Base-by-base conservation (phyloP, 2,888 invertebrate genomes). In the Tribolium freemani region DNA sequence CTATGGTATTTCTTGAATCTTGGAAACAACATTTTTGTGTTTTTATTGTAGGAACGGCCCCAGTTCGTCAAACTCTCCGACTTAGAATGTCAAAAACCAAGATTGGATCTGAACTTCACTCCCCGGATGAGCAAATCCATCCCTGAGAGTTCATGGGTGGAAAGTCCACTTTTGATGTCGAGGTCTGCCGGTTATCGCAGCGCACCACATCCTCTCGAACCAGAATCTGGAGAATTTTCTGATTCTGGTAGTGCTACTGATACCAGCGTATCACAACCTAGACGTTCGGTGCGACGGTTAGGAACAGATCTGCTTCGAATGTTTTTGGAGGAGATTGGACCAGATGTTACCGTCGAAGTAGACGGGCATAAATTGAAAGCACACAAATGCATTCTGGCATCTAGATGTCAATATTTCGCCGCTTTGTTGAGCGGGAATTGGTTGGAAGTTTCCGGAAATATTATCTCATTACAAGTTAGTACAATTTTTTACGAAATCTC, bases 341-440 rank as follows among this genome's bases (percentile, higher is more conserved):
- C 96, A 0, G 97, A 97, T 84, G 95, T 96, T 51, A 91, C 93
- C 3, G 92, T 96, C 6, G 94, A 96, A 84, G 95, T 96, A 8
- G 92, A 92, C 48, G 96, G 95, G 0, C 90, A 93, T 58, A 90
- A 93, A 60, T 92, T 97, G 58, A 93, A 93, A 83, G 97, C 97
- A 0, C 97, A 97, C 84, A 96, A 96, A 86, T 97, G 97, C 85
- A 95, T 98, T 81, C 87, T 98, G 73, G 93, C 96, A 61, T 96
- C 96, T 9, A 89, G 97, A 66, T 97, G 97, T 84, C 95, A 95
- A 84, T 97, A 97, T 86, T 98, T 98, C 86, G 96, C 96, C 5
- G 96, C 95, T 11, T 93, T 97, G 87, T 86, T 97, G 26, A 95
- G 95, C 77, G 96, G 96, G 0, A 93, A 94, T 70, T 95, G 94